phyloP scores from a whole-genome alignment of 2,113 vertebrate genomes.

The Penelope pileata region DNA sequence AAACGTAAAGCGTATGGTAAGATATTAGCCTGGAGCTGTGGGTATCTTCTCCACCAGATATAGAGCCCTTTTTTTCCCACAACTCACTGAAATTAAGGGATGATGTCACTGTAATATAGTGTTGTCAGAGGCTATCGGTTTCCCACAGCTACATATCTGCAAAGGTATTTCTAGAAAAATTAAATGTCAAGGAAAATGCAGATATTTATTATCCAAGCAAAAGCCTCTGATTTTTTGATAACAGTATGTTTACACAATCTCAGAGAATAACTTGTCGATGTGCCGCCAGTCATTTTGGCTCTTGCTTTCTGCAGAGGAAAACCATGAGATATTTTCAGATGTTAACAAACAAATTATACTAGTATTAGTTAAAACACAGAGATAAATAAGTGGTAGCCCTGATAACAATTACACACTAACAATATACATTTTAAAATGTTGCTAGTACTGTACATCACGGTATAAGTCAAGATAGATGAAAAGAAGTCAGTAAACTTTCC shows the following conservation, averaged over 20 bases:
- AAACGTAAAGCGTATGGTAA: neutral
- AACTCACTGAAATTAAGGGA: slow-evolving; percentile 40
- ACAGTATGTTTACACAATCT: neutral
- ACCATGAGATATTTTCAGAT: neutral
- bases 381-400: neutral
- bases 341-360: neutral
- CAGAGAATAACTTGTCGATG: neutral
- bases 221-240: neutral
- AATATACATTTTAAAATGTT: neutral
- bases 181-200: slow-evolving; percentile 49
- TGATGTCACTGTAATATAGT: slow-evolving; percentile 6
- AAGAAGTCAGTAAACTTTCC: neutral
- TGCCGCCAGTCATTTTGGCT: neutral
- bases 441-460: neutral
- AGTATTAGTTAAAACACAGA: neutral
- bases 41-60: neutral
- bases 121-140: slow-evolving; percentile 4
- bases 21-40: neutral
- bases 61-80: neutral
- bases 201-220: slow-evolving; percentile 25
- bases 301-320: neutral
- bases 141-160: slow-evolving; percentile 5
- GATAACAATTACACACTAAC: neutral
- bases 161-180: slow-evolving; percentile 48
- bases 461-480: neutral